Conservation (phyloP, 2,113 vertebrate species). For the Buteo buteo region DNA sequence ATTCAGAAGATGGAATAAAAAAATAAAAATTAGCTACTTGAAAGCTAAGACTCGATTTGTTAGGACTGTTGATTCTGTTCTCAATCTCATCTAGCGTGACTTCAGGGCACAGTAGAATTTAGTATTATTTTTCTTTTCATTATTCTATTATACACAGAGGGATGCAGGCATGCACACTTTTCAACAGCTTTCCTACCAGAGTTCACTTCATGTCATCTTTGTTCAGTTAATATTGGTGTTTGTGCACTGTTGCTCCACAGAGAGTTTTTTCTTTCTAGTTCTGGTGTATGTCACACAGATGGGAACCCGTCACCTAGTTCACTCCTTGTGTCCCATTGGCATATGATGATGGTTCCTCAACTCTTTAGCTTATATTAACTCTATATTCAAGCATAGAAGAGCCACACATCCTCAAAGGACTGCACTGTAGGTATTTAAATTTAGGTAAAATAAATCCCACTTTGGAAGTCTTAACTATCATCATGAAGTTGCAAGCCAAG, state of each 20-base stretch:
- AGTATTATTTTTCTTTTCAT: background rate
- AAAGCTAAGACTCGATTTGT: background rate
- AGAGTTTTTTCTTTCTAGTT: background rate
- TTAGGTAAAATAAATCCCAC: background rate
- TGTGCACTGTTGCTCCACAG: background rate
- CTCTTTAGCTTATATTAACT: background rate
- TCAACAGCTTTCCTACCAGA: background rate
- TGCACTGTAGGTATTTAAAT: background rate
- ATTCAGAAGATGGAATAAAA: background rate
- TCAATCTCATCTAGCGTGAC: background rate
- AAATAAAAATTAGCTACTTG: background rate
- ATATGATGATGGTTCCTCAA: background rate
- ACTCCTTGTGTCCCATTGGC: background rate
- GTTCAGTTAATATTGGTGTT: background rate
- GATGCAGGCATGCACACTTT: background rate
- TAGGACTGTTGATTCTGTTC: background rate
- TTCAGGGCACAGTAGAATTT: background rate
- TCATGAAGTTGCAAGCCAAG: background rate
- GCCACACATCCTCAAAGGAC: background rate
- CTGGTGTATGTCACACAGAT: fast-evolving
- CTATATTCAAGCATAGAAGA: background rate
- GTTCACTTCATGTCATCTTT: background rate
- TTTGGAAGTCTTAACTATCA: background rate
- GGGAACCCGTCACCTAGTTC: fast-evolving
- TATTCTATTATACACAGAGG: background rate